Base-by-base conservation (phyloP, 2,797 vertebrate genomes). In the Hylomyscus alleni region DNA sequence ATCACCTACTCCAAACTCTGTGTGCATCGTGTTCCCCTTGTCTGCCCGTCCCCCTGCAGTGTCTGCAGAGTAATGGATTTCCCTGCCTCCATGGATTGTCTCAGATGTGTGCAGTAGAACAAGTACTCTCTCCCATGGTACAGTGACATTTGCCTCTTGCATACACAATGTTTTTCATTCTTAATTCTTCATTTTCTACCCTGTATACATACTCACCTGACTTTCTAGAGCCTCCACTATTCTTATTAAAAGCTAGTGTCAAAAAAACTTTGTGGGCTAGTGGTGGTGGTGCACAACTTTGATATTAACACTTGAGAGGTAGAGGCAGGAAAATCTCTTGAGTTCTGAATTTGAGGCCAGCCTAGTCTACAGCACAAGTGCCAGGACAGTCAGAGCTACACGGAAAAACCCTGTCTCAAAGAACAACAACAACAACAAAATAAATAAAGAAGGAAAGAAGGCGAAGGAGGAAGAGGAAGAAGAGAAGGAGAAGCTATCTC, bases 401-500 rank as follows among this genome's bases (percentile, higher is more conserved):
- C 13, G 13, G 26, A 31, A 13, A 31, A 47, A 50, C 20, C 20
- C 67, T 72, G 11, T 75, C 72, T 75, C 72, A 75, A 75, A 75
- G 37, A 40, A 75, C 37, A 44, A 44, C 44, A 44, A 44, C 44
- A 73, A n/a, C 6, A 72, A 37, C n/a, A 8, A n/a, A 72, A 37
- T 0, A 72, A 37, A 15, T 1, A 67, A 9, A 40, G 0, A 9
- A 37, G 14, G 7, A 37, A 34, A 20, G 17, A 9, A 34, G 13
- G 1, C 11, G 12, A 4, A 26, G 29, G 20, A 65, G 6, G 11
- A 26, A 2, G 26, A 29, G 2, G 26, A 29, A 0, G 10, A 62
- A 3, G 9, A 12, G 0, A 22, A 60, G 8, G 54, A 54, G 34
- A 6, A 72, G 34, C 17, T 11, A 34, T 54, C 82, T 67, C 82